These are phyloP conservation scores for Oxystoma pomonae DNA, from an alignment of 2,888 invertebrate species.

Conservation along the genomic window DNA sequence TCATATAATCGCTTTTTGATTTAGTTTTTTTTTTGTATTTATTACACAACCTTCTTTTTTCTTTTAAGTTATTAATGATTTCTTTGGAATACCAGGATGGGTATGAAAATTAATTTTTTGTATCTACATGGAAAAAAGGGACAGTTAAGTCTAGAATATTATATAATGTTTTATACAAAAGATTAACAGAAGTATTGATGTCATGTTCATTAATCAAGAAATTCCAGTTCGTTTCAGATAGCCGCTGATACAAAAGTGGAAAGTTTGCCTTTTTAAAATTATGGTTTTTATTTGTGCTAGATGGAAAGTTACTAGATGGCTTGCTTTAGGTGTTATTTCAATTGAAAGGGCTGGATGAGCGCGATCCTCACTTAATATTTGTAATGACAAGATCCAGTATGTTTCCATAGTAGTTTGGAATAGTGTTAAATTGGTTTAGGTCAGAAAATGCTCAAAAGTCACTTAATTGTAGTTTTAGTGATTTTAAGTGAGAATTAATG, in stretches of 20 bases:
- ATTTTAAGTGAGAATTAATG: not conserved
- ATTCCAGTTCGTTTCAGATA: conserved; percentile 7
- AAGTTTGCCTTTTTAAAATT: conserved; percentile 10
- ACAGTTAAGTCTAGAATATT: conserved; percentile 10
- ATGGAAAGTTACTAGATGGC: conserved; percentile 3
- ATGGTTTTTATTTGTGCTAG: conserved; percentile 5
- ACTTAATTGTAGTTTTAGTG: not conserved
- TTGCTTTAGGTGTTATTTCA: not conserved
- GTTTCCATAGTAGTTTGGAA: not conserved
- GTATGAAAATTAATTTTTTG: conserved; percentile 9
- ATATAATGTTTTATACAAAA: conserved; percentile 12
- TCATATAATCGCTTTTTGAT: no score
- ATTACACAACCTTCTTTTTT: conserved; percentile 7
- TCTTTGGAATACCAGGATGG: conserved; percentile 10
- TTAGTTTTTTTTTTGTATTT: conserved; percentile 10
- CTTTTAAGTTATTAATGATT: conserved; percentile 12
- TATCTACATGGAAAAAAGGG: conserved; percentile 8
- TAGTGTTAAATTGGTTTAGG: conserved; percentile 3
- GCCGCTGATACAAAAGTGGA: conserved; percentile 1
- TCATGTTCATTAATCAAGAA: conserved; percentile 1
- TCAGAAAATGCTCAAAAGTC: not conserved
- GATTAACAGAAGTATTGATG: conserved; percentile 4
- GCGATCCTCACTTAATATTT: conserved; percentile 9
- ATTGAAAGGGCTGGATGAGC: conserved; percentile 12
- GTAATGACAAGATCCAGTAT: conserved; percentile 6